Conservation (phyloP, 2,113 vertebrate species). For the Rhinoptilus africanus region DNA sequence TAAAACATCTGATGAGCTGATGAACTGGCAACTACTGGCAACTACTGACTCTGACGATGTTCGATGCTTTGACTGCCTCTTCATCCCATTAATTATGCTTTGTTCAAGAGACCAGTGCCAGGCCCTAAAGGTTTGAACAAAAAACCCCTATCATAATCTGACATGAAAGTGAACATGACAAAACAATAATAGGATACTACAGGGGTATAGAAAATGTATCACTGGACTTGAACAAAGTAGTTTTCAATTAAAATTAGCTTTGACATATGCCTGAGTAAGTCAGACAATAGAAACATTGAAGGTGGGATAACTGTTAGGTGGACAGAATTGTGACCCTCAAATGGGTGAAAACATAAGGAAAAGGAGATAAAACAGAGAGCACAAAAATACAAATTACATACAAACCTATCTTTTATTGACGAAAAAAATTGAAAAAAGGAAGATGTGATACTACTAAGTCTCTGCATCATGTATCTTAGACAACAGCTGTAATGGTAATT, state of each 20-base stretch:
- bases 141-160: neutral
- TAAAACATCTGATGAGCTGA: neutral
- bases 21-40: neutral
- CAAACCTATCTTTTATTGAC: neutral
- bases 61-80: neutral
- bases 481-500: neutral
- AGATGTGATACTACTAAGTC: neutral
- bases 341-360: neutral
- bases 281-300: neutral
- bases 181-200: neutral
- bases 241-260: neutral
- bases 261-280: neutral
- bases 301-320: neutral
- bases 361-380: neutral
- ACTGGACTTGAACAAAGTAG: neutral
- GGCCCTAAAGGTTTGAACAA: neutral
- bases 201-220: neutral
- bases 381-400: neutral
- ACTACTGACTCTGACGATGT: neutral
- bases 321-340: neutral
- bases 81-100: neutral
- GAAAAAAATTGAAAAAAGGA: neutral
- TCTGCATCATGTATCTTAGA: constrained; percentile 10
- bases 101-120: neutral
- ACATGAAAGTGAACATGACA: neutral